Base-by-base conservation (phyloP, 2,888 invertebrate genomes). In the Mantis religiosa region DNA sequence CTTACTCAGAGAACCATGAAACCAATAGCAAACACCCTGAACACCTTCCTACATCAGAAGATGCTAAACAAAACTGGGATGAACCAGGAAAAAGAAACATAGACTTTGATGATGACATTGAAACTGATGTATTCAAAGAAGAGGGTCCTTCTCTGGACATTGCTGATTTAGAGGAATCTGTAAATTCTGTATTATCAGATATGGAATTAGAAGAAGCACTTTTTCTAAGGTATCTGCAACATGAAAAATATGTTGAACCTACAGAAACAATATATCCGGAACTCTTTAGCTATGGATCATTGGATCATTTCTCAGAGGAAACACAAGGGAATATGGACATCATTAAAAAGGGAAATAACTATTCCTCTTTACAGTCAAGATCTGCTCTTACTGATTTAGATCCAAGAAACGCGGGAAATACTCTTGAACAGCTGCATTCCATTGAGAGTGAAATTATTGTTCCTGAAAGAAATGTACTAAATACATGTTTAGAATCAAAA, bases 141-240 rank as follows among this genome's bases (percentile, higher is more conserved):
- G 82, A 87, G 14, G 30, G 30, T 27, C 82, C 27, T n/a, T 28
- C 15, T 27, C 82, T 82, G 28, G 82, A 84, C 82, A 28, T 90
- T 25, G 30, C 85, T 71, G 87, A 90, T 82, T n/a, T 90, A 82
- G 88, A 90, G 83, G 54, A 87, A 83, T 85, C 89, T 14, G 87
- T 90, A 12, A 71, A 82, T 27, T 71, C 88, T 71, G 84, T 90
- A 41, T 47, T 89, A n/a, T 83, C 84, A 27, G 88, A 89, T n/a
- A 82, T 89, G 28, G 89, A 90, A 20, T 71, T 71, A 71, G 54
- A 71, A 71, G 25, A 71, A 20, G 25, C 0, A 20, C 20, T 25
- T 71, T 71, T 71, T 20, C 20, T 20, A 71, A 71, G 25, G 20
- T 71, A 71, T 20, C 20, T 71, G 3, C 41, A 41, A 41, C 41